A percentile compares a stretch with the other conserved stretches of the same genome.
Evolutionary conservation across 2,113 vertebrate genomes (phyloP).

Genomic region (Atractosteus spatula): DNA sequence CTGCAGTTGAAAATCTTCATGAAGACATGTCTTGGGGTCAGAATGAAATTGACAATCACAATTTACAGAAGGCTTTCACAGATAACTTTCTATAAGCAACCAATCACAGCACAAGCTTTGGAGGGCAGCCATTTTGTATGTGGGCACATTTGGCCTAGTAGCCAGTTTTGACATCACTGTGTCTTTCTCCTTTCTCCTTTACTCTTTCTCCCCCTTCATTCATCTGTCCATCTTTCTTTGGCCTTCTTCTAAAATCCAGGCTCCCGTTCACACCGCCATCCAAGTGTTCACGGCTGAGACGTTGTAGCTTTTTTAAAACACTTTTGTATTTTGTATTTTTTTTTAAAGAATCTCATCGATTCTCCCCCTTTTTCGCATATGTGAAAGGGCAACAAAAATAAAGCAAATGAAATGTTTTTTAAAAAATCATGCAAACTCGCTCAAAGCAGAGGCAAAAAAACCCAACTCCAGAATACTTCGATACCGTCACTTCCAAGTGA

Average conservation of each 20-base stretch:
- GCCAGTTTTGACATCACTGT: background rate
- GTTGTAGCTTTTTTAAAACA: slow-evolving; percentile 2
- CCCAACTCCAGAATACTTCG: slow-evolving; percentile 1
- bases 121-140: background rate
- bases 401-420: slow-evolving; percentile 12
- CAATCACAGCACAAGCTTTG: background rate
- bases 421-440: slow-evolving; percentile 50
- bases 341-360: slow-evolving; percentile 54
- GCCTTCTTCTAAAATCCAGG: background rate
- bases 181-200: background rate
- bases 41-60: background rate
- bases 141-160: background rate
- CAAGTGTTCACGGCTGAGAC: background rate
- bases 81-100: slow-evolving; percentile 16
- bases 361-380: slow-evolving; percentile 27
- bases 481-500: slow-evolving; percentile 30
- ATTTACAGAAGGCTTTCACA: slow-evolving; percentile 6
- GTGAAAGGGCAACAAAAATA: slow-evolving; percentile 12
- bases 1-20: slow-evolving; percentile 30
- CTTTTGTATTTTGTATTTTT: slow-evolving; percentile 18
- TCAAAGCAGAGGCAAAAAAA: slow-evolving; percentile 40
- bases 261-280: background rate
- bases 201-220: background rate
- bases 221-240: background rate
- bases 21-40: slow-evolving; percentile 14